Conservation (phyloP, 2,797 vertebrate species). For the Myiothlypis coronata region DNA sequence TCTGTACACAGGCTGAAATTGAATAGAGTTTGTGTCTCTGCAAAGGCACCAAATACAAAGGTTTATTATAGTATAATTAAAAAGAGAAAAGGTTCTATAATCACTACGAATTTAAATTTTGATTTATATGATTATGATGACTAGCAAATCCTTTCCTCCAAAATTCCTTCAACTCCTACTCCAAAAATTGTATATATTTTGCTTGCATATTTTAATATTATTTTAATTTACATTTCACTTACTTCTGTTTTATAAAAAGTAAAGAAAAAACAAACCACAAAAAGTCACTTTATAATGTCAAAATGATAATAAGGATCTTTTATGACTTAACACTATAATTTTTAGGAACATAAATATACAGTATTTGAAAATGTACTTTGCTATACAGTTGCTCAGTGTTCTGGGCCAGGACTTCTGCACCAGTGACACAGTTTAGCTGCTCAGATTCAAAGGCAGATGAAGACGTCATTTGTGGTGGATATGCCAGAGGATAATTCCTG, state of each 20-base stretch:
- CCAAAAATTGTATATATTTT: not conserved
- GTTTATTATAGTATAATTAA: not conserved
- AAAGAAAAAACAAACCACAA: not conserved
- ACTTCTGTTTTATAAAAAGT: not conserved
- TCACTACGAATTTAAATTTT: not conserved
- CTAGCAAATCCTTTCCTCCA: not conserved
- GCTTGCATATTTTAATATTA: not conserved
- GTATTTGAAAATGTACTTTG: not conserved
- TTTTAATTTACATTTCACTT: not conserved
- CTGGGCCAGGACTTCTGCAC: not conserved
- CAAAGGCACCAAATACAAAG: not conserved
- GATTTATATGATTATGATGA: not conserved
- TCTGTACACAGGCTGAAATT: not conserved
- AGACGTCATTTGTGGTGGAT: not conserved
- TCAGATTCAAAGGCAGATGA: not conserved
- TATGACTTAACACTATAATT: not conserved
- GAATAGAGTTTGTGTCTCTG: not conserved
- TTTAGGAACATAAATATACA: not conserved
- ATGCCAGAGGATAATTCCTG: constrained; percentile 1
- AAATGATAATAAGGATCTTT: not conserved
- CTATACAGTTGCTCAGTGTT: not conserved
- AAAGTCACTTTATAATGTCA: not conserved
- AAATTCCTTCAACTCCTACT: not conserved
- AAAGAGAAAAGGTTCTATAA: not conserved
- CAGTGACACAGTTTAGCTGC: not conserved